Percentiles rank a stretch among this genome's conserved stretches.
These are phyloP conservation scores for Halichoeres trimaculatus DNA, from an alignment of 2,113 vertebrate species.

Conservation along the genomic window DNA sequence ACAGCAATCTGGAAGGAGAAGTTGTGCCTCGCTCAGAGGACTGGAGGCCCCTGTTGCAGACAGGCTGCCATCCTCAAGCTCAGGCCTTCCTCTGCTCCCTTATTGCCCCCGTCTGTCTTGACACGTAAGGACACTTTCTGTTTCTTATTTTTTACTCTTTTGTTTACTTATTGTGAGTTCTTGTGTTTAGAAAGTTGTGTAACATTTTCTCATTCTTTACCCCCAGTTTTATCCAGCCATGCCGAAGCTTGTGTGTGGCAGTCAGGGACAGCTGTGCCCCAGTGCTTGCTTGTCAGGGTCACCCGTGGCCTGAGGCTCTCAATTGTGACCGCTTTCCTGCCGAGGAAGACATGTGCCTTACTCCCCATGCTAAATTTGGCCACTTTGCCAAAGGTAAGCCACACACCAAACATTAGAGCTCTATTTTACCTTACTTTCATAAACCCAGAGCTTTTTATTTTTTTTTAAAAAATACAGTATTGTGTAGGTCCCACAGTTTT, in stretches of 20 bases:
- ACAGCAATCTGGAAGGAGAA: constrained; percentile 86
- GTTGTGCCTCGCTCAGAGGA: constrained; percentile 85
- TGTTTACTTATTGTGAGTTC: not conserved
- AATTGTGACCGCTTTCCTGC: constrained; percentile 87
- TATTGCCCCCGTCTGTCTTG: constrained; percentile 89
- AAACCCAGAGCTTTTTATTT: not conserved
- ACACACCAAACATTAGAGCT: not conserved
- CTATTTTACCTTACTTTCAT: not conserved
- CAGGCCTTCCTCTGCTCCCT: constrained; percentile 90
- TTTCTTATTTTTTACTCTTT: not conserved
- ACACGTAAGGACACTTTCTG: constrained; percentile 84
- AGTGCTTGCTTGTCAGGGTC: constrained; percentile 85
- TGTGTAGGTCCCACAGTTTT: not conserved
- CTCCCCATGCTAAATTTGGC: constrained; percentile 81
- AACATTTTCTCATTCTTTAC: constrained; percentile 1
- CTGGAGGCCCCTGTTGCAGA: constrained; percentile 86
- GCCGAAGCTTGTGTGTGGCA: constrained; percentile 86
- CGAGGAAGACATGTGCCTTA: constrained; percentile 87
- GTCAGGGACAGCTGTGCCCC: constrained; percentile 89
- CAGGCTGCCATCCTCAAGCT: constrained; percentile 88
- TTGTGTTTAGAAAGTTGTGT: not conserved
- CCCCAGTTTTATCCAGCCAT: constrained; percentile 90
- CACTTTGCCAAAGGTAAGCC: constrained; percentile 84
- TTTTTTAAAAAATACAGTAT: not conserved
- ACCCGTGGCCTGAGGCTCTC: constrained; percentile 85